Evolutionary conservation across 2,888 invertebrate species (phyloP).

Genomic region (Tipula helvola): DNA sequence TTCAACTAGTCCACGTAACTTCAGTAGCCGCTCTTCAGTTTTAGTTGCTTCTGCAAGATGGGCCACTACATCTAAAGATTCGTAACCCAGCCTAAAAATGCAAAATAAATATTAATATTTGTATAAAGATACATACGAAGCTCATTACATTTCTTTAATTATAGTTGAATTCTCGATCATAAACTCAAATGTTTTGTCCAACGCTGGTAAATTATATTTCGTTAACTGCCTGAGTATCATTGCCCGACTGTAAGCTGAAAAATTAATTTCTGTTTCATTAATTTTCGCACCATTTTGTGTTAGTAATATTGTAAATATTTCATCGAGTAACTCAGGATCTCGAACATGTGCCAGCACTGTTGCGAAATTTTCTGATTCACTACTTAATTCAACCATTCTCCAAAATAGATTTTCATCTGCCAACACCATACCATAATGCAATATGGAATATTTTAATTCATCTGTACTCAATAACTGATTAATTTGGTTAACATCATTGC

Average conservation of each 20-base stretch:
- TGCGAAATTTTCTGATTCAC: not conserved
- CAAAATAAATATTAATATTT: not conserved
- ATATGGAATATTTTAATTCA: not conserved
- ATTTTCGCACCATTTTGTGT: not conserved
- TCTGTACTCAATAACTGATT: not conserved
- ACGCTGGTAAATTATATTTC: not conserved
- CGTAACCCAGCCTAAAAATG: not conserved
- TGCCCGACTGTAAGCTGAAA: not conserved
- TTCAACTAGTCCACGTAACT: not conserved
- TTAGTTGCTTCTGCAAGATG: not conserved
- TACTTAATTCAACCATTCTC: not conserved
- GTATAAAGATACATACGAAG: not conserved
- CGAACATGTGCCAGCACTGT: not conserved
- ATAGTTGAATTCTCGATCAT: not conserved
- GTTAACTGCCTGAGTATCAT: not conserved
- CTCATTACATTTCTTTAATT: not conserved
- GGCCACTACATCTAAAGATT: not conserved
- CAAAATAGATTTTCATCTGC: not conserved
- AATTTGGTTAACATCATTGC: not conserved
- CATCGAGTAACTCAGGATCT: not conserved
- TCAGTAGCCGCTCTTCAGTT: not conserved
- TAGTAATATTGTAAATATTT: not conserved
- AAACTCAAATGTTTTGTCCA: not conserved
- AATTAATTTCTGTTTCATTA: not conserved
- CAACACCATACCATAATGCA: not conserved